These are phyloP conservation scores for Hepsetus odoe DNA, from an alignment of 2,113 vertebrate genomes.

Conservation along the genomic window DNA sequence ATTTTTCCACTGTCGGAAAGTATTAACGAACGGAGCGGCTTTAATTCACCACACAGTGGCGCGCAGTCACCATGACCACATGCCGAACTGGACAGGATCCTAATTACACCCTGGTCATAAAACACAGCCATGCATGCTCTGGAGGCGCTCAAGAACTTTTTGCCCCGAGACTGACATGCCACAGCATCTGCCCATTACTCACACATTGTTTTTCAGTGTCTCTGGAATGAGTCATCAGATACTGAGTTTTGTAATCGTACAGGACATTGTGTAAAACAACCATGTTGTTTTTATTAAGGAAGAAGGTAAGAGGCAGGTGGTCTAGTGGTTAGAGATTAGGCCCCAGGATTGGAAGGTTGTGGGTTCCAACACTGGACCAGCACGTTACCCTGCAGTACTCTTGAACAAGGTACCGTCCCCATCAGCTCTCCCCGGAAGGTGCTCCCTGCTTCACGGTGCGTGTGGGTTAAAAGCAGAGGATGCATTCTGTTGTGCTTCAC, in stretches of 20 bases:
- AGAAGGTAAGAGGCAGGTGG: background rate
- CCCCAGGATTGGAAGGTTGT: too few relatives aligned
- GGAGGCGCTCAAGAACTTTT: background rate
- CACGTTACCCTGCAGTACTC: too few relatives aligned
- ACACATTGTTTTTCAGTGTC: background rate
- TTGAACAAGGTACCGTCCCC: too few relatives aligned
- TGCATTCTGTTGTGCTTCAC: too few relatives aligned
- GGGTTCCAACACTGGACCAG: too few relatives aligned
- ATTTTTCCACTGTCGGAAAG: slow-evolving; percentile 17
- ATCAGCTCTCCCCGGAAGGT: too few relatives aligned
- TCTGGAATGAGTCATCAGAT: background rate
- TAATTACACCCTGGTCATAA: background rate
- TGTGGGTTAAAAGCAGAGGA: too few relatives aligned
- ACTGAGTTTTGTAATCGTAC: background rate
- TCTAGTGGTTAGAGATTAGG: too few relatives aligned
- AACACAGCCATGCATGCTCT: background rate
- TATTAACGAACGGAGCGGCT: slow-evolving; percentile 9
- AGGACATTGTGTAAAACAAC: background rate
- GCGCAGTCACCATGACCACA: background rate
- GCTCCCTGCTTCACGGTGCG: too few relatives aligned
- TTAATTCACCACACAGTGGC: background rate
- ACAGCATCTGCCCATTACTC: background rate
- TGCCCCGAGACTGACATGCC: background rate
- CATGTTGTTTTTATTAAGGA: background rate
- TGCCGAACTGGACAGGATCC: background rate